Conservation (phyloP, 1,140 invertebrate species). For the Magallana angulata region DNA sequence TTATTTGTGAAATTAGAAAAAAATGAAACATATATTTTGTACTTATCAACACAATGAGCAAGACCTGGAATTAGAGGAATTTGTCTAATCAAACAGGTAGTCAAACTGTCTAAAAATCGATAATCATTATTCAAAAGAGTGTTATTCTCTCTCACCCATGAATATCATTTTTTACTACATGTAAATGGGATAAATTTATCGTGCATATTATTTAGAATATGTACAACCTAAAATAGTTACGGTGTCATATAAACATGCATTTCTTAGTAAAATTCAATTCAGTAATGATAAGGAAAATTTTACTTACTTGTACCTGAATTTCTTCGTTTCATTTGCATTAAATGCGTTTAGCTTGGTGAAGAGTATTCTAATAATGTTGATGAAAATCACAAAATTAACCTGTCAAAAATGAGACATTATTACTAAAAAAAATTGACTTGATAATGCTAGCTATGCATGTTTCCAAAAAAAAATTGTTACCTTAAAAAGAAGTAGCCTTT, state of each 20-base stretch:
- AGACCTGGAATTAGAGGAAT: slow-evolving; percentile 22
- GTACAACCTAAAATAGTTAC: too few species aligned
- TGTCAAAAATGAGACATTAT: slow-evolving; percentile 78
- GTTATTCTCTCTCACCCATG: too few species aligned
- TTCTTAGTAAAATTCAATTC: too few species aligned
- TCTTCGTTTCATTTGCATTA: slow-evolving; percentile 83
- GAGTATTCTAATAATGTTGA: slow-evolving; percentile 88
- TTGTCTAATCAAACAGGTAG: neutral
- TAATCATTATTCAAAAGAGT: too few species aligned
- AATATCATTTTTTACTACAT: too few species aligned
- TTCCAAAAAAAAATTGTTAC: too few species aligned
- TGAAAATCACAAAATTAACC: slow-evolving; percentile 88
- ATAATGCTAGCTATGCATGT: neutral
- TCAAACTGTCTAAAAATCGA: too few species aligned
- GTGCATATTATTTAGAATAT: too few species aligned
- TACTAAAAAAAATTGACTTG: neutral
- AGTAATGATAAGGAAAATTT: neutral
- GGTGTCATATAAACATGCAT: too few species aligned
- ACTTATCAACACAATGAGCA: slow-evolving; percentile 19
- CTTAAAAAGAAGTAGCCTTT: neutral
- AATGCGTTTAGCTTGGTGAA: slow-evolving; percentile 87
- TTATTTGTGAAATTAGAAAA: neutral
- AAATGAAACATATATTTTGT: neutral
- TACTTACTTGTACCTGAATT: slow-evolving; percentile 83
- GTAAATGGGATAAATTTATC: too few species aligned